Evolutionary conservation across 2,113 vertebrate genomes (phyloP).

Genomic region (Brienomyrus longianalis): DNA sequence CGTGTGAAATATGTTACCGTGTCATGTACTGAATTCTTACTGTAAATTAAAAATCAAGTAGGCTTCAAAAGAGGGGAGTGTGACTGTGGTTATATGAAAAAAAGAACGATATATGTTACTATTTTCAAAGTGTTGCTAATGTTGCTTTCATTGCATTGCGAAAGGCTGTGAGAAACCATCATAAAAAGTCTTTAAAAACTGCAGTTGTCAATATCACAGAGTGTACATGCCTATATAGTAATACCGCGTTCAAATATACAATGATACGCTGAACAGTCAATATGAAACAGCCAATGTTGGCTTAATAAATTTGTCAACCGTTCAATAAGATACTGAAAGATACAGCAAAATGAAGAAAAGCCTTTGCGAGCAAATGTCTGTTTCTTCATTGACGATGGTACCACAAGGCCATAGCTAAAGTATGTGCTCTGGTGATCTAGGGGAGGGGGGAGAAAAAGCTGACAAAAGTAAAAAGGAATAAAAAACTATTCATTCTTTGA

Average conservation of each 20-base stretch:
- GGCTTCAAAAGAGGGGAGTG: background rate
- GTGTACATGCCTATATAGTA: background rate
- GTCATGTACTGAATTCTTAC: background rate
- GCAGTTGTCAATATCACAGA: background rate
- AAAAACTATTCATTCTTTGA: background rate
- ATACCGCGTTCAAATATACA: background rate
- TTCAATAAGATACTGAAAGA: background rate
- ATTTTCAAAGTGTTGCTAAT: background rate
- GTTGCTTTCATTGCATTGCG: background rate
- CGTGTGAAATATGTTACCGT: background rate
- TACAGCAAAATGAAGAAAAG: background rate
- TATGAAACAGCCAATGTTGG: background rate
- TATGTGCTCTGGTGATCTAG: background rate
- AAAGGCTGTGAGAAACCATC: background rate
- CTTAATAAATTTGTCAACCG: background rate
- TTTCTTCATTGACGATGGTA: background rate
- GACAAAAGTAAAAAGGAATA: background rate
- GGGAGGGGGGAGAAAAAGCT: background rate
- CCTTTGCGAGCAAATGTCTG: background rate
- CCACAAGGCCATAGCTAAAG: background rate
- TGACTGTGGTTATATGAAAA: background rate
- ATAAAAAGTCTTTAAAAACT: background rate
- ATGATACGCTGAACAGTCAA: background rate
- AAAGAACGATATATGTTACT: background rate
- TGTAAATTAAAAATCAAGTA: background rate